Evolutionary conservation across 2,113 vertebrate species (phyloP).

Genomic region (Panurus biarmicus): DNA sequence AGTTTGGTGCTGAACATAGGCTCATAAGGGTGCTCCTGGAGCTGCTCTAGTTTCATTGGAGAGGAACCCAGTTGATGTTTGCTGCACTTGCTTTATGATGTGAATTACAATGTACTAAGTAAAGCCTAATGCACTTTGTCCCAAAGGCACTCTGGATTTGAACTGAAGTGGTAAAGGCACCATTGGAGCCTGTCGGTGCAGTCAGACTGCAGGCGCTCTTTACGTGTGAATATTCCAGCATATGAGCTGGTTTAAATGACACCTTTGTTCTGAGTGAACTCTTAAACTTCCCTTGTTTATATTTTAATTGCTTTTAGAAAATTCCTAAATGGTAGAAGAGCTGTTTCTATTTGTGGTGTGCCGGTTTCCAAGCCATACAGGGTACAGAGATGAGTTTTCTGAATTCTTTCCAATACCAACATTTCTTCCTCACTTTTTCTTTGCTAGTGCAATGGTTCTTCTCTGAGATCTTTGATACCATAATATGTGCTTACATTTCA

Average conservation of each 20-base stretch:
- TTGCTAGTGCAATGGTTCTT: not conserved
- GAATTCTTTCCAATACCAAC: not conserved
- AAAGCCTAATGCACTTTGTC: not conserved
- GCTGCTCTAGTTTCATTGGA: not conserved
- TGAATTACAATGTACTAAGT: not conserved
- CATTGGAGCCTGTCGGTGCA: not conserved
- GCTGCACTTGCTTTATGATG: not conserved
- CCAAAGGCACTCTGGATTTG: not conserved
- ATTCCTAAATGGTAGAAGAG: not conserved
- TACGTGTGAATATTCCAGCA: not conserved
- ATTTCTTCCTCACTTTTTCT: not conserved
- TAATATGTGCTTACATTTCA: constrained; percentile 40
- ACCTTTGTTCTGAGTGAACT: constrained; percentile 37
- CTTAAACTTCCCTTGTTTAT: constrained; percentile 51
- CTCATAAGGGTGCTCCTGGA: not conserved
- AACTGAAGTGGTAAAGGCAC: not conserved
- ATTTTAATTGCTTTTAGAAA: constrained; percentile 8
- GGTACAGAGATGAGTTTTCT: not conserved
- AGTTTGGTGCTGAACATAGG: not conserved
- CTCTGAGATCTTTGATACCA: not conserved
- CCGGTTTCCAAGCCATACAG: not conserved
- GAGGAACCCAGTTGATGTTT: not conserved
- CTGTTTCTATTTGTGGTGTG: not conserved
- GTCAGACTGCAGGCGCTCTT: not conserved
- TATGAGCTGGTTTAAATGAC: constrained; percentile 23